phyloP scores from a whole-genome alignment of 2,113 vertebrate species.

The Boulengerochromis microlepis region DNA sequence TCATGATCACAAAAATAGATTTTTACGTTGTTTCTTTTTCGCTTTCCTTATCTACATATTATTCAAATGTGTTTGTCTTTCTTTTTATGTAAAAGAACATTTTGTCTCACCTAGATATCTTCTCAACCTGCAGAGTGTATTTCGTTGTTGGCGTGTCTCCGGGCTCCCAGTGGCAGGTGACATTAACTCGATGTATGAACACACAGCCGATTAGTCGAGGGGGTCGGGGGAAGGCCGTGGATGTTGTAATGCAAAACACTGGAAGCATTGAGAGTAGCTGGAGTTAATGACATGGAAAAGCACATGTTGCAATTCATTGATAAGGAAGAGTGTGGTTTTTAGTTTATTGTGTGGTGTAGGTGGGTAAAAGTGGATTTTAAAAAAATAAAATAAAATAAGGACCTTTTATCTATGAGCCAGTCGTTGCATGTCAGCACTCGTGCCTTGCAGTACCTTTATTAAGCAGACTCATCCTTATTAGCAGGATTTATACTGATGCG shows the following conservation, averaged over 20 bases:
- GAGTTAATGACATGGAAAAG: not conserved
- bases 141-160: not conserved
- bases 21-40: not conserved
- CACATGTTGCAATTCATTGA: not conserved
- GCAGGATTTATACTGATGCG: not conserved
- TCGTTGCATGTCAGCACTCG: not conserved
- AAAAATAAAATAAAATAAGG: not conserved
- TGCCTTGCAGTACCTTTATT: not conserved
- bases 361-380: not conserved
- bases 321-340: not conserved
- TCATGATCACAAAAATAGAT: not conserved
- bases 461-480: not conserved
- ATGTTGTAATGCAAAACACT: not conserved
- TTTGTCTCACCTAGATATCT: not conserved
- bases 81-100: not conserved
- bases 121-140: constrained; percentile 46
- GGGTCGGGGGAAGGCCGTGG: not conserved
- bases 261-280: not conserved
- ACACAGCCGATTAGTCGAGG: constrained; percentile 34
- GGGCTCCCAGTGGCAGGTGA: constrained; percentile 61
- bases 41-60: not conserved
- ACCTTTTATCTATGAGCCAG: not conserved
- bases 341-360: not conserved
- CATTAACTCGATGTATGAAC: constrained; percentile 32
- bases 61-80: not conserved